These are phyloP conservation scores for Oreochromis grahami DNA, from an alignment of 2,797 vertebrate genomes.

Conservation along the genomic window DNA sequence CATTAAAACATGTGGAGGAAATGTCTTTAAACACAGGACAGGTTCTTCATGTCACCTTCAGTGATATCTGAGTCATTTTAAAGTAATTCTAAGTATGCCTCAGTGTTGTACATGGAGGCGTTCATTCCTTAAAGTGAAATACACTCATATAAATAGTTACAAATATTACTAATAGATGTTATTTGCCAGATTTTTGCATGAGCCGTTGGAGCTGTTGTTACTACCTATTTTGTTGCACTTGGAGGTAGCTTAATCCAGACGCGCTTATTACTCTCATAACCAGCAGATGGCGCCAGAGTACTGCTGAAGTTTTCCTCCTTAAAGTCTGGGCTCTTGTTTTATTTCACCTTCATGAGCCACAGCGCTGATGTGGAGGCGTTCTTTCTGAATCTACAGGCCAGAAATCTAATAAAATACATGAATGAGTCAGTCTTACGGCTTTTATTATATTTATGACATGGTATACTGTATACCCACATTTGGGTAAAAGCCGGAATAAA, in stretches of 20 bases:
- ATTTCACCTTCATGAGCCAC: not conserved
- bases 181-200: not conserved
- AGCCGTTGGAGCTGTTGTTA: not conserved
- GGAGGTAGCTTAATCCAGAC: not conserved
- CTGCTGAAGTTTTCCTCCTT: not conserved
- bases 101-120: not conserved
- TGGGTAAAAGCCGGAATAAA: not conserved
- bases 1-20: not conserved
- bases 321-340: not conserved
- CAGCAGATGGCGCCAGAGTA: constrained; percentile 8
- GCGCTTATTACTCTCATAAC: not conserved
- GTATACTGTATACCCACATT: not conserved
- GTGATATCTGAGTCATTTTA: not conserved
- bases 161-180: not conserved
- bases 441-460: not conserved
- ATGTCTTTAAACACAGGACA: not conserved
- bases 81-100: not conserved
- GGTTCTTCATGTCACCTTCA: not conserved
- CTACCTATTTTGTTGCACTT: not conserved
- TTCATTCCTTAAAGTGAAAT: not conserved
- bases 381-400: not conserved
- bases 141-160: not conserved
- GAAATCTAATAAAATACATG: not conserved
- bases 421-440: not conserved
- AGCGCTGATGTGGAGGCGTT: not conserved